Percentiles rank a stretch among this genome's conserved stretches.
Evolutionary conservation across 2,797 vertebrate genomes (phyloP).

Genomic region (Gymnothorax javanicus): DNA sequence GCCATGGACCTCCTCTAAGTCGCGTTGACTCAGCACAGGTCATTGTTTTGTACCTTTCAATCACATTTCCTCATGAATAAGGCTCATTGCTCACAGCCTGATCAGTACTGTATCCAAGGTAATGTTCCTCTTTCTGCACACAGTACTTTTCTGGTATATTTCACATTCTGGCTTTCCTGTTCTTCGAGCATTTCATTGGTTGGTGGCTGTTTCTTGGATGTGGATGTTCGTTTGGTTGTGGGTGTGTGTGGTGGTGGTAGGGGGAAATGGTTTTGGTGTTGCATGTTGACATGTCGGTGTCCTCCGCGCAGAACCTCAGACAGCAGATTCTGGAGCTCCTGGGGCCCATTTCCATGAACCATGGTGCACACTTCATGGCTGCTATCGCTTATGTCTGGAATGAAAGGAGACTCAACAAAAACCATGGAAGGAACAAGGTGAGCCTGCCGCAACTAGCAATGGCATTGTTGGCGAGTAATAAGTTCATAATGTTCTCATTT

Average conservation of each 20-base stretch:
- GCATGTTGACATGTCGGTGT: not conserved
- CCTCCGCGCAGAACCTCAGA: conserved; percentile 82
- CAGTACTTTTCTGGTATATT: not conserved
- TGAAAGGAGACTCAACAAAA: conserved; percentile 88
- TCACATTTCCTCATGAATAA: not conserved
- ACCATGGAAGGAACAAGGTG: conserved; percentile 85
- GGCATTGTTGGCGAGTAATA: not conserved
- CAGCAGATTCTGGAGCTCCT: conserved; percentile 96
- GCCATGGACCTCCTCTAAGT: not conserved
- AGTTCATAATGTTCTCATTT: not conserved
- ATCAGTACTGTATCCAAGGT: not conserved
- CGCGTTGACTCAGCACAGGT: not conserved
- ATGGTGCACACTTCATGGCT: conserved; percentile 97
- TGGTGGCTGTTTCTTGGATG: not conserved
- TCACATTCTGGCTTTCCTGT: not conserved
- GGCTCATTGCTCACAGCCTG: not conserved
- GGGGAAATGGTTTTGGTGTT: not conserved
- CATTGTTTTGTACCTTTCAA: not conserved
- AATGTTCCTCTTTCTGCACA: not conserved
- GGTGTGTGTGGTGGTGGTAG: not conserved
- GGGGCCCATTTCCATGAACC: conserved; percentile 98
- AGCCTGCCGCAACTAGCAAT: not conserved
- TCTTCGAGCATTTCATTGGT: not conserved
- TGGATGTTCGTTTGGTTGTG: not conserved
- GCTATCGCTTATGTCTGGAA: conserved; percentile 99